Conservation (phyloP, 2,113 vertebrate genomes). For the Thinocorus orbignyianus region DNA sequence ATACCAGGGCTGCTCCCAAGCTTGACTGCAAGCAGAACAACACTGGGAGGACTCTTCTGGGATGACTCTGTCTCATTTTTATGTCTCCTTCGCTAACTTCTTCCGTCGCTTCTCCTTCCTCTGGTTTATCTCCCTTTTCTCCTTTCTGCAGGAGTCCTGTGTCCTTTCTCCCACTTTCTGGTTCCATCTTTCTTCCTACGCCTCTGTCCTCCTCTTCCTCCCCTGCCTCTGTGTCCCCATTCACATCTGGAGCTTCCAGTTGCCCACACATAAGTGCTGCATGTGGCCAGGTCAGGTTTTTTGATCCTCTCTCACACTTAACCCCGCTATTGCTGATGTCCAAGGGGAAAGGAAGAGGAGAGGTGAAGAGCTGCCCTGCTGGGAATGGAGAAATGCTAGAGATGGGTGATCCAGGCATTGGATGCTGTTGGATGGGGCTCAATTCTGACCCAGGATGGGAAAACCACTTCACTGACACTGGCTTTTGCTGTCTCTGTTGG, state of each 20-base stretch:
- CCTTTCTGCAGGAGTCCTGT: background rate
- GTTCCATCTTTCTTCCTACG: background rate
- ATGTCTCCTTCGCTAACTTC: background rate
- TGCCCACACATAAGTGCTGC: background rate
- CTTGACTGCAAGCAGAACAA: fast-evolving
- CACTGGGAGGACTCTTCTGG: background rate
- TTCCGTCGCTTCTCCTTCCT: background rate
- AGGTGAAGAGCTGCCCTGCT: background rate
- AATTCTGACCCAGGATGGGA: background rate
- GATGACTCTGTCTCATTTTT: background rate
- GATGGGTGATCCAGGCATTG: background rate
- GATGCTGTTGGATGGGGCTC: background rate
- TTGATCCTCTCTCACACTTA: background rate
- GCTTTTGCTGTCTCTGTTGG: background rate
- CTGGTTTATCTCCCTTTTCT: background rate
- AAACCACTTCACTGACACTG: background rate
- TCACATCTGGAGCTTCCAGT: background rate
- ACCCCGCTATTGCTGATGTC: background rate
- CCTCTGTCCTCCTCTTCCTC: background rate
- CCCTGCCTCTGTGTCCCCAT: background rate
- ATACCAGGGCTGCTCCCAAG: background rate
- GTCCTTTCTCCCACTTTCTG: background rate
- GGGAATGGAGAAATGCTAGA: background rate
- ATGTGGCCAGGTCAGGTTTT: background rate
- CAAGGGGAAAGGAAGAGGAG: background rate